Base-by-base conservation (phyloP, 2,888 invertebrate species). In the Poecilobothrus nobilitatus region DNA sequence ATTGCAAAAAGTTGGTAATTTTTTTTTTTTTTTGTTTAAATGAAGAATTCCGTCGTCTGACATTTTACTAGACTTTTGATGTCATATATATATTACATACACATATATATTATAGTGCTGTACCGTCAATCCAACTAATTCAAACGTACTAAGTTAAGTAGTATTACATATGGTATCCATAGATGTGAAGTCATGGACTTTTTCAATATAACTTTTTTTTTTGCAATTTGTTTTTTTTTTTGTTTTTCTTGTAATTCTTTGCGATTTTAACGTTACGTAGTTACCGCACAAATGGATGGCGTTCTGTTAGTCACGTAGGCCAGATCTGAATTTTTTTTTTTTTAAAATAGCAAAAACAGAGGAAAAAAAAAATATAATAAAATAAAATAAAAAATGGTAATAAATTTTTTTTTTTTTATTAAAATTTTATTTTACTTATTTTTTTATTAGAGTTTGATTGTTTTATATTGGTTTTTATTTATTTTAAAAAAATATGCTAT, bases 251-350 rank as follows among this genome's bases (percentile, higher is more conserved):
- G 53, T 53, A 53, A 53, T 53, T 53, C 53, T 53, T 53, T 53
- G 15, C 18, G n/a, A 53, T 53, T 53, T 53, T 12, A 15, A 8
- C 6, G n/a, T 33, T 65, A 65, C 15, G 20, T 37, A 12, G 33
- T 34, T 12, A 4, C 12, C 34, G 68, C 63, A n/a, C 18, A 22
- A 27, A 21, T 68, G 68, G 68, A 68, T 66, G 63, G 41, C 68
- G 68, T 66, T 66, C 53, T 66, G 66, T 68, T 68, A 68, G 68
- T 68, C 68, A 68, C 68, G 70, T 70, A 68, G 68, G 69, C 69
- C 70, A 70, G 53, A 53, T 53, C 18, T 4, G 18, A 53, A 53
- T n/a, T n/a, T n/a, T n/a, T n/a, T n/a, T n/a, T n/a, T n/a, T n/a
- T n/a, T n/a, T n/a, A 53, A 18, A 53, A 53, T 53, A 53, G 53